Percentiles rank a stretch among this genome's conserved stretches.
These are phyloP conservation scores for Caenorhabditis tropicalis DNA, from an alignment of 1,140 invertebrate species.

Conservation along the genomic window DNA sequence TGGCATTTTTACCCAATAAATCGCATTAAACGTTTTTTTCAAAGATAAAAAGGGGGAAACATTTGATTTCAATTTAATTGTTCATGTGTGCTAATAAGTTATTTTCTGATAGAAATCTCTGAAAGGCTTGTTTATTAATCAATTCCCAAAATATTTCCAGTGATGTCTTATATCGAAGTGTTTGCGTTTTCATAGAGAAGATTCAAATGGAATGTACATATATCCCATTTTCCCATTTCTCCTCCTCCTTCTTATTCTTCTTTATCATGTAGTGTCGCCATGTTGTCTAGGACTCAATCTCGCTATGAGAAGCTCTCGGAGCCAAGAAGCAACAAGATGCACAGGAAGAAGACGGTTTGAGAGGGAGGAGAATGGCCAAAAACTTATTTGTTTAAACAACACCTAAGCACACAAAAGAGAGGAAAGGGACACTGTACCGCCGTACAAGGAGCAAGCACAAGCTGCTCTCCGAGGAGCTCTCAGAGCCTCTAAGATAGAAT, in stretches of 20 bases:
- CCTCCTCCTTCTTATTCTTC: neutral
- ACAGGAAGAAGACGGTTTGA: conserved; percentile 1
- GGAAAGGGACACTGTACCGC: neutral
- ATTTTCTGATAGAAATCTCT: too few species aligned
- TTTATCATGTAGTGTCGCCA: neutral
- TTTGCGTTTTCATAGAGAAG: too few species aligned
- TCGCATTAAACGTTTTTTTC: neutral
- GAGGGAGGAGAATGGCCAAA: conserved; percentile 18
- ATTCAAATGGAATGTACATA: too few species aligned
- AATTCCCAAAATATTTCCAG: too few species aligned
- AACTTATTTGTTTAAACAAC: conserved; percentile 42
- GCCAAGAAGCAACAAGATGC: conserved; percentile 21
- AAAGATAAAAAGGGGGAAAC: too few species aligned
- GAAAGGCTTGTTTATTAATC: too few species aligned
- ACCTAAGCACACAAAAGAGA: conserved; percentile 27
- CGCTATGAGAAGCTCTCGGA: neutral
- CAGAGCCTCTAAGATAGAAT: neutral
- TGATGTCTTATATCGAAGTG: too few species aligned
- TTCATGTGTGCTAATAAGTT: too few species aligned
- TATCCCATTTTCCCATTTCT: neutral
- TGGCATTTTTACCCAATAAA: neutral
- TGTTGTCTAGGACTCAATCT: neutral
- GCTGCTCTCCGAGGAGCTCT: conserved; percentile 37
- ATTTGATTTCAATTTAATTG: too few species aligned
- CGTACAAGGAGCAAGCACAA: conserved; percentile 44